A percentile compares a stretch with the other conserved stretches of the same genome.
Conservation (phyloP, 2,888 invertebrate species). For the Acleris emargana region DNA sequence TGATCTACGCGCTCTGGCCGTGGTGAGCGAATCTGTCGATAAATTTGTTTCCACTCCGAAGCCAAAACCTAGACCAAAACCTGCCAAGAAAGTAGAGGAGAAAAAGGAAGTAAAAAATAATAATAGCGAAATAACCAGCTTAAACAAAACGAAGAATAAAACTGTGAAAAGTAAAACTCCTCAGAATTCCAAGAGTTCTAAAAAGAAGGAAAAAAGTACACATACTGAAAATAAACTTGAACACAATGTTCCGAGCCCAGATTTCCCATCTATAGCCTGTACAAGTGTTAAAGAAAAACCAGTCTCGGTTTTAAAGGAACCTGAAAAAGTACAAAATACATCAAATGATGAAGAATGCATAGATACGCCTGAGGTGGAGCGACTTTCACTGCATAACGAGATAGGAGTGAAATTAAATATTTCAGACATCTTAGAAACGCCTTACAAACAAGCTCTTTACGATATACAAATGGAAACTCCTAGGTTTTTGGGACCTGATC, state of each 20-base stretch:
- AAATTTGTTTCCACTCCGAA: slow-evolving; percentile 28
- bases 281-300: slow-evolving; percentile 41
- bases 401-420: slow-evolving; percentile 75
- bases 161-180: slow-evolving; percentile 41
- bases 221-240: background rate
- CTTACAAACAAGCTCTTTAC: slow-evolving; percentile 79
- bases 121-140: slow-evolving; percentile 41
- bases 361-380: slow-evolving; percentile 74
- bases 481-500: slow-evolving; percentile 74
- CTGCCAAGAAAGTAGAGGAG: slow-evolving; percentile 38
- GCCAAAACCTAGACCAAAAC: slow-evolving; percentile 44
- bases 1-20: slow-evolving; percentile 63
- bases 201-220: slow-evolving; percentile 20
- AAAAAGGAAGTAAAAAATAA: slow-evolving; percentile 42
- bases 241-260: slow-evolving; percentile 16
- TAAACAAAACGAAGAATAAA: slow-evolving; percentile 42
- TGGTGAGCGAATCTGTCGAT: slow-evolving; percentile 41
- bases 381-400: slow-evolving; percentile 68
- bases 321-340: slow-evolving; percentile 50
- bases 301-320: slow-evolving; percentile 42
- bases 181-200: slow-evolving; percentile 5
- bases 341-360: slow-evolving; percentile 50
- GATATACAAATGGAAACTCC: slow-evolving; percentile 83
- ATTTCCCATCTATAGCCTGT: slow-evolving; percentile 51
- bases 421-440: slow-evolving; percentile 82